Percentiles rank a stretch among this genome's conserved stretches.
Evolutionary conservation across 2,113 vertebrate genomes (phyloP).

Genomic region (Ciconia boyciana): DNA sequence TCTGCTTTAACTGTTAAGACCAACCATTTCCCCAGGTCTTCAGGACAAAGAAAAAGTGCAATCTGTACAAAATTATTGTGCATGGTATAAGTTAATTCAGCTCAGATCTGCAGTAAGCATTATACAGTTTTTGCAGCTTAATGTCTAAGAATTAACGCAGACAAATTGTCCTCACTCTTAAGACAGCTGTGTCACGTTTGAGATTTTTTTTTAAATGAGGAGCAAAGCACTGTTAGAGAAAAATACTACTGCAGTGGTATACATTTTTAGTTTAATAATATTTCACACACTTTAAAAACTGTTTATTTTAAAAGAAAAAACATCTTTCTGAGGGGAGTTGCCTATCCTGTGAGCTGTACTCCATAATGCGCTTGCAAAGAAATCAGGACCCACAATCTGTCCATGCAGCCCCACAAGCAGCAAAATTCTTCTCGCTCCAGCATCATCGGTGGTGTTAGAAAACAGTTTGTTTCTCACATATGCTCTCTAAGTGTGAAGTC

Average conservation of each 20-base stretch:
- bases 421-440: neutral
- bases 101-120: neutral
- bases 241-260: accelerated
- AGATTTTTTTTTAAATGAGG: neutral
- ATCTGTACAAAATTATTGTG: neutral
- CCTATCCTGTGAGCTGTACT: neutral
- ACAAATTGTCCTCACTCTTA: neutral
- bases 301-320: neutral
- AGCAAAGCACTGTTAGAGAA: neutral
- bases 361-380: neutral
- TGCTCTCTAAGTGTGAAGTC: conserved; percentile 53
- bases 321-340: neutral
- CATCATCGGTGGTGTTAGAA: neutral
- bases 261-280: neutral
- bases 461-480: conserved; percentile 51
- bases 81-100: neutral
- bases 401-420: neutral
- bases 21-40: neutral
- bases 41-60: neutral
- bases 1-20: neutral
- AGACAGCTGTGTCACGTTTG: neutral
- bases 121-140: neutral
- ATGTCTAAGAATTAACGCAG: neutral
- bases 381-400: neutral
- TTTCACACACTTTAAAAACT: neutral